Evolutionary conservation across 2,888 invertebrate species (phyloP).

Genomic region (Lordiphosa fenestrarum): DNA sequence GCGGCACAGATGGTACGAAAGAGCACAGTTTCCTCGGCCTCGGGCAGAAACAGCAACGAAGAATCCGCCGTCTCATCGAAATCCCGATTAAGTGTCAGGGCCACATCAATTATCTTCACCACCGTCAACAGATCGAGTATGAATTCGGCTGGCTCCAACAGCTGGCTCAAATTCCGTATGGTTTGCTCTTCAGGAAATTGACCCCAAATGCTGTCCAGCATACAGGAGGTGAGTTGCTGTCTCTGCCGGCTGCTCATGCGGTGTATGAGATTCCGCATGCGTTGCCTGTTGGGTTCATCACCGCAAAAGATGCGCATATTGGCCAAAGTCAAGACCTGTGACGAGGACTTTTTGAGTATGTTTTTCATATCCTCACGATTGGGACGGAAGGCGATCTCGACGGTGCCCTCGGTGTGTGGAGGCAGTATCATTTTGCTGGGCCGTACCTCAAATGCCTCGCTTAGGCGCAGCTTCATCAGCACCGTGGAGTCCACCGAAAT

Average conservation of each 20-base stretch:
- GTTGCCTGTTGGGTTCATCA: conserved; percentile 81
- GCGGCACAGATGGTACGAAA: conserved; percentile 76
- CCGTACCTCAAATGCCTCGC: conserved; percentile 77
- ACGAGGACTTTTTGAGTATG: conserved; percentile 70
- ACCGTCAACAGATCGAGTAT: conserved; percentile 72
- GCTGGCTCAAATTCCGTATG: conserved; percentile 57
- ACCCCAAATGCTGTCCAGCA: conserved; percentile 70
- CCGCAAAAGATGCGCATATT: conserved; percentile 81
- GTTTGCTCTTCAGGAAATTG: conserved; percentile 70
- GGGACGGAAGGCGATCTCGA: conserved; percentile 80
- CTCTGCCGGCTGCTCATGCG: conserved; percentile 69
- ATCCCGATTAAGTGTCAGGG: conserved; percentile 77
- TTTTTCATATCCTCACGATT: conserved; percentile 81
- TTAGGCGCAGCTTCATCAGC: conserved; percentile 71
- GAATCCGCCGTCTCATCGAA: conserved; percentile 74
- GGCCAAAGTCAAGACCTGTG: conserved; percentile 79
- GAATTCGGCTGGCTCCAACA: conserved; percentile 73
- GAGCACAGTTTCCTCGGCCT: conserved; percentile 78
- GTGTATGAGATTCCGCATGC: conserved; percentile 74
- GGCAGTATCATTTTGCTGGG: conserved; percentile 80
- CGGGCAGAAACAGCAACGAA: conserved; percentile 71
- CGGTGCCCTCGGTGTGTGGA: conserved; percentile 77
- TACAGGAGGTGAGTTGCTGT: conserved; percentile 58
- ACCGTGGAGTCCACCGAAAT: conserved; percentile 75
- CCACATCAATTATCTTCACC: conserved; percentile 76